Evolutionary conservation across 2,797 vertebrate species (phyloP), one percentile per base, ranked within the genome.

Genomic region (Glossophaga mutica): DNA sequence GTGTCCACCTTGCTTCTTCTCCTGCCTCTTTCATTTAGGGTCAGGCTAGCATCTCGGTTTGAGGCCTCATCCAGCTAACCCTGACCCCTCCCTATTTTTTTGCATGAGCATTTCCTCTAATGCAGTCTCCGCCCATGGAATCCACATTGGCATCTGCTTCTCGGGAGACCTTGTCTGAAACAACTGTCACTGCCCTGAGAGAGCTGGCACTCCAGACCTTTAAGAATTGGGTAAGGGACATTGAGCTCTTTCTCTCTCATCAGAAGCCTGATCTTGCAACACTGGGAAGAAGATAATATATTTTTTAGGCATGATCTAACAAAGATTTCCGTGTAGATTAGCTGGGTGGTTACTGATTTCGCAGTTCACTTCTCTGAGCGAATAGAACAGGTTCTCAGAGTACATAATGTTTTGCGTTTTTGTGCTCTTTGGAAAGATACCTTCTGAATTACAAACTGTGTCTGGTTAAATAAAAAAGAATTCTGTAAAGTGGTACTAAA

Each of bases 351-450:
- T 24, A 2, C 0, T 24, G 91, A 96, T 87, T 39, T 48, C 82
- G 92, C 44, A 34, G 2, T 2, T 87, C 42, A 9, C 37, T 39
- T 94, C 83, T 82, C 87, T 9, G 9, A 91, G 81, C 0, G 34
- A 14, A 79, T 71, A 67, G 19, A 95, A 55, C 10, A 29, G 26
- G 3, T 71, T 70, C 84, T 83, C 4, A 1, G 4, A 55, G 46
- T 0, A 7, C 0, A 1, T 46, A 65, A 89, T 0, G 0, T 2
- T 42, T 39, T 0, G 2, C 21, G 0, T 3, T 67, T 85, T 71
- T 78, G 1, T 94, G 76, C 32, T 24, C 77, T 16, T 39, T 1
- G 42, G 9, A 3, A 46, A 37, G 26, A 15, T 12, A 90, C 6
- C 19, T 48, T 29, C 26, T 94, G 52, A 96, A 90, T 50, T 79